These are phyloP conservation scores for Cyclura pinguis DNA, from an alignment of 2,797 vertebrate species.

Conservation along the genomic window DNA sequence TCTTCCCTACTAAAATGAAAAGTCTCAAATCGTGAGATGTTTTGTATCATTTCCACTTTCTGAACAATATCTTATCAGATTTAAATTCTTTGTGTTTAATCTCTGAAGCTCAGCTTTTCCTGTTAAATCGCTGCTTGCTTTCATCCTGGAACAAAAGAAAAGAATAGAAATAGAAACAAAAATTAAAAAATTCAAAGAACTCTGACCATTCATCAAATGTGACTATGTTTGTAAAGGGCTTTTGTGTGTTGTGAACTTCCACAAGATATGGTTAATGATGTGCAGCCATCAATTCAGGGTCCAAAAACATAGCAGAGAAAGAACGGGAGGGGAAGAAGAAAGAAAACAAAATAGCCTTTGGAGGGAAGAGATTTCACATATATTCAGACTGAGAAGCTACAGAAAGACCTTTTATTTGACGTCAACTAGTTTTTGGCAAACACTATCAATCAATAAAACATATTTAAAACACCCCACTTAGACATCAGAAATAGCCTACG, in stretches of 20 bases:
- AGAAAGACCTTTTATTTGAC: constrained; percentile 36
- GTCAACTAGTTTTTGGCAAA: constrained; percentile 29
- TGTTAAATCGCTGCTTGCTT: constrained; percentile 39
- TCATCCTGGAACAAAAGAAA: constrained; percentile 45
- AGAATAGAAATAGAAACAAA: not conserved
- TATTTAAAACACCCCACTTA: constrained; percentile 23
- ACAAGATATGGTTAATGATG: constrained; percentile 17
- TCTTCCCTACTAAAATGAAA: constrained; percentile 23
- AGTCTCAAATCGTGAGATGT: constrained; percentile 30
- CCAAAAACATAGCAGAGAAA: constrained; percentile 24
- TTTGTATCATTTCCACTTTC: constrained; percentile 29
- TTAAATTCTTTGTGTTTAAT: constrained; percentile 51
- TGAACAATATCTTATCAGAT: constrained; percentile 41
- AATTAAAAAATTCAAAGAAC: not conserved
- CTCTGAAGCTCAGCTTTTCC: constrained; percentile 36
- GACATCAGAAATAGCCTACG: constrained; percentile 22
- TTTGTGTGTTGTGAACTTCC: constrained; percentile 25
- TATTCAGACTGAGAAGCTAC: constrained; percentile 5
- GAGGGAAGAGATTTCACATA: fast-evolving
- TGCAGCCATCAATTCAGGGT: not conserved
- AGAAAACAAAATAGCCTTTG: constrained; percentile 9
- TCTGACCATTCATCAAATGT: not conserved
- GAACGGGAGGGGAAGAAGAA: not conserved
- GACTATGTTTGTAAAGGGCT: constrained; percentile 10
- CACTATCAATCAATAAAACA: constrained; percentile 22